These are phyloP conservation scores for Belgica antarctica DNA, from an alignment of 2,888 invertebrate genomes.

Conservation along the genomic window DNA sequence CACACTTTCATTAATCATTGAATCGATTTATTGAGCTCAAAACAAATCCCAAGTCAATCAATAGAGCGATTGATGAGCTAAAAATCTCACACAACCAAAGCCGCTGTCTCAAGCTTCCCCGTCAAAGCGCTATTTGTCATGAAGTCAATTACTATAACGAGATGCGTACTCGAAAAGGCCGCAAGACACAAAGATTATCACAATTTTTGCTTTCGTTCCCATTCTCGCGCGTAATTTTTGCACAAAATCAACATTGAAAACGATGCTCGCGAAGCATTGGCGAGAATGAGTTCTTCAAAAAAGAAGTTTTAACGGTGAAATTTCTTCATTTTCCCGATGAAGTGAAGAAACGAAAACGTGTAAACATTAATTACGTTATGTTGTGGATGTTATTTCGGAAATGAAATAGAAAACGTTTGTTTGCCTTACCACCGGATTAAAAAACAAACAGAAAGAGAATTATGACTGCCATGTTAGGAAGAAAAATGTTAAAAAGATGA, in stretches of 20 bases:
- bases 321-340: constrained; percentile 31
- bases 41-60: too few species aligned
- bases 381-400: constrained; percentile 26
- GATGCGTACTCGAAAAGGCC: constrained; percentile 15
- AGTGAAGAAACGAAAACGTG: neutral
- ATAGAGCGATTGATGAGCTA: constrained; percentile 4
- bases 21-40: too few species aligned
- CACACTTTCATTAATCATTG: too few species aligned
- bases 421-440: neutral
- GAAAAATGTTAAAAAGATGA: constrained; percentile 13
- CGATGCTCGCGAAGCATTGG: constrained; percentile 1
- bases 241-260: constrained; percentile 1
- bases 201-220: constrained; percentile 41
- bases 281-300: neutral
- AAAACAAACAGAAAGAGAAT: constrained; percentile 15
- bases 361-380: constrained; percentile 12
- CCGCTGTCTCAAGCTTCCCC: neutral
- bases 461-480: neutral
- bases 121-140: constrained; percentile 5
- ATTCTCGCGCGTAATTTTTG: constrained; percentile 36
- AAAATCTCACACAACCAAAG: neutral
- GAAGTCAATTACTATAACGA: constrained; percentile 20
- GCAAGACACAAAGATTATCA: constrained; percentile 28
- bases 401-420: constrained; percentile 35
- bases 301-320: constrained; percentile 36